Conservation (phyloP, 2,113 vertebrate species). For the Lophotis ruficrista region DNA sequence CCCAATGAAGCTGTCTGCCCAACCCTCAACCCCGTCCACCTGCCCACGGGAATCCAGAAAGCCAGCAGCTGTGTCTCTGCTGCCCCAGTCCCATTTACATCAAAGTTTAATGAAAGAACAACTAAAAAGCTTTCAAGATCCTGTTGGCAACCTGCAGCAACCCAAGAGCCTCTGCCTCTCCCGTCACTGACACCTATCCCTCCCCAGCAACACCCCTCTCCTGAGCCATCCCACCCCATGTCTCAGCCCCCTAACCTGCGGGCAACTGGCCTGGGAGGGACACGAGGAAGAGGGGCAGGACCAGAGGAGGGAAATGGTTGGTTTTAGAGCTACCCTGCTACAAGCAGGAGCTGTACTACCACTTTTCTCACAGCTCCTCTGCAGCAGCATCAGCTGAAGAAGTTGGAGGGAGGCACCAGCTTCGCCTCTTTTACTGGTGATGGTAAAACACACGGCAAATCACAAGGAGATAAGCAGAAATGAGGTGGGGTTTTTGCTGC, state of each 20-base stretch:
- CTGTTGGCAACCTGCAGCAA: background rate
- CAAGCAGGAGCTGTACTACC: background rate
- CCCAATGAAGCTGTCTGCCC: background rate
- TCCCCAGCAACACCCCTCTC: background rate
- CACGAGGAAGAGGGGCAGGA: accelerated
- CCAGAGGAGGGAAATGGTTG: background rate
- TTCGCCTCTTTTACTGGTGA: background rate
- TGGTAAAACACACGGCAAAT: background rate
- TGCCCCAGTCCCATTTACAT: background rate
- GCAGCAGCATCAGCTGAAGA: background rate
- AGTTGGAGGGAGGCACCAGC: background rate
- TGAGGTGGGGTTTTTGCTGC: accelerated
- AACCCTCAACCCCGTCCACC: background rate
- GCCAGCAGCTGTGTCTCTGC: background rate
- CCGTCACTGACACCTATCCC: accelerated
- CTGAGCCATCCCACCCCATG: background rate
- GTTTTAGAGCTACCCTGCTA: background rate
- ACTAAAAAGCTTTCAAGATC: background rate
- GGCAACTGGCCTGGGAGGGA: background rate
- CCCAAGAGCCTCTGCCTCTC: background rate
- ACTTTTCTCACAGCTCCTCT: background rate
- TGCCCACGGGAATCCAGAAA: background rate
- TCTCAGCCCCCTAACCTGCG: background rate
- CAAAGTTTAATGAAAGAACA: background rate
- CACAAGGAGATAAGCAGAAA: background rate